A percentile compares a stretch with the other conserved stretches of the same genome.
Conservation (phyloP, 2,113 vertebrate species). For the Grammomys dolichurus region DNA sequence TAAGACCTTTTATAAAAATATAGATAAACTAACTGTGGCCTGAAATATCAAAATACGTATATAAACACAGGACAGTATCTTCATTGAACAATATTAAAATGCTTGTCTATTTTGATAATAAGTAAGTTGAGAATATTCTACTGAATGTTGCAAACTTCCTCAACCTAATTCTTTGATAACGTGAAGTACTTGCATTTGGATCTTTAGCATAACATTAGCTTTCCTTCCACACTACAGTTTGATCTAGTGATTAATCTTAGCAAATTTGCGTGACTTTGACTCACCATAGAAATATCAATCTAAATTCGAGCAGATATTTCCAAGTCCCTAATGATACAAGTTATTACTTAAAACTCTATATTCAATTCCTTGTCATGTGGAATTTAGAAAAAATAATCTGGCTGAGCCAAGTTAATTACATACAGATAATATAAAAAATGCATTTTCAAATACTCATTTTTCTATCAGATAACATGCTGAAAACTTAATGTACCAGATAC, state of each 20-base stretch:
- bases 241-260: not conserved
- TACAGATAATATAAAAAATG: not conserved
- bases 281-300: not conserved
- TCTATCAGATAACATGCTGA: not conserved
- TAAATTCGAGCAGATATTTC: conserved; percentile 9
- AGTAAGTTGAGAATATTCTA: not conserved
- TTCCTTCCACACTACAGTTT: conserved; percentile 11
- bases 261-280: conserved; percentile 26
- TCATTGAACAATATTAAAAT: not conserved
- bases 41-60: not conserved
- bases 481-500: not conserved
- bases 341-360: not conserved
- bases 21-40: not conserved
- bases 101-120: not conserved
- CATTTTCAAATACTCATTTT: not conserved
- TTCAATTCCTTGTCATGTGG: not conserved
- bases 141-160: not conserved
- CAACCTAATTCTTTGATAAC: not conserved
- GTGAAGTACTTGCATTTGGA: not conserved
- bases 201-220: conserved; percentile 13
- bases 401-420: not conserved
- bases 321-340: not conserved
- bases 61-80: not conserved
- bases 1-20: not conserved
- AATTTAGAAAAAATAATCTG: not conserved